A percentile compares a stretch with the other conserved stretches of the same genome.
Conservation (phyloP, 2,888 invertebrate genomes). For the Pollenia griseotomentosa region DNA sequence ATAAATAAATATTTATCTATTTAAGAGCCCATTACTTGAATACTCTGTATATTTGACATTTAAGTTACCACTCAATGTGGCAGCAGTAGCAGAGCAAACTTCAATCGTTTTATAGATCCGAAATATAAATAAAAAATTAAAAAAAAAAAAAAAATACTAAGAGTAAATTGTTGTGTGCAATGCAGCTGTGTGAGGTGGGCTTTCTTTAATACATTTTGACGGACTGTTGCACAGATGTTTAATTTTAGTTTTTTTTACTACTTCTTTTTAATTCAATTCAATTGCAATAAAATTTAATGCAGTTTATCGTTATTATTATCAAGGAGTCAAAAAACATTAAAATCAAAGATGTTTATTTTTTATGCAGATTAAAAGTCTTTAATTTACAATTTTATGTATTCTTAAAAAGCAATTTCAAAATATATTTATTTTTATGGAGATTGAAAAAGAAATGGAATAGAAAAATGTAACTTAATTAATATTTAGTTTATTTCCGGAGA, state of each 20-base stretch:
- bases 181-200: slow-evolving; percentile 67
- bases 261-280: slow-evolving; percentile 54
- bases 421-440: slow-evolving; percentile 11
- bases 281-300: slow-evolving; percentile 67
- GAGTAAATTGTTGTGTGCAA: slow-evolving; percentile 47
- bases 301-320: slow-evolving; percentile 61
- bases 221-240: slow-evolving; percentile 66
- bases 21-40: slow-evolving; percentile 12
- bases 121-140: background rate
- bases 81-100: slow-evolving; percentile 44
- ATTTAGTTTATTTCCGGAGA: too few species aligned
- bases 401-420: background rate
- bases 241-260: slow-evolving; percentile 31
- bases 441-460: background rate
- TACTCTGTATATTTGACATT: slow-evolving; percentile 60
- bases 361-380: slow-evolving; percentile 51
- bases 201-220: slow-evolving; percentile 56
- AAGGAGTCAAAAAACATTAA: slow-evolving; percentile 47
- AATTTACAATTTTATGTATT: slow-evolving; percentile 55
- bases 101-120: slow-evolving; percentile 24
- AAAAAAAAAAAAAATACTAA: slow-evolving; percentile 30
- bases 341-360: slow-evolving; percentile 39
- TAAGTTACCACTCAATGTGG: slow-evolving; percentile 54
- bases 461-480: background rate
- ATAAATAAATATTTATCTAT: background rate